A percentile compares a stretch with the other conserved stretches of the same genome.
Evolutionary conservation across 2,797 vertebrate species (phyloP).

Genomic region (Balearica regulorum): DNA sequence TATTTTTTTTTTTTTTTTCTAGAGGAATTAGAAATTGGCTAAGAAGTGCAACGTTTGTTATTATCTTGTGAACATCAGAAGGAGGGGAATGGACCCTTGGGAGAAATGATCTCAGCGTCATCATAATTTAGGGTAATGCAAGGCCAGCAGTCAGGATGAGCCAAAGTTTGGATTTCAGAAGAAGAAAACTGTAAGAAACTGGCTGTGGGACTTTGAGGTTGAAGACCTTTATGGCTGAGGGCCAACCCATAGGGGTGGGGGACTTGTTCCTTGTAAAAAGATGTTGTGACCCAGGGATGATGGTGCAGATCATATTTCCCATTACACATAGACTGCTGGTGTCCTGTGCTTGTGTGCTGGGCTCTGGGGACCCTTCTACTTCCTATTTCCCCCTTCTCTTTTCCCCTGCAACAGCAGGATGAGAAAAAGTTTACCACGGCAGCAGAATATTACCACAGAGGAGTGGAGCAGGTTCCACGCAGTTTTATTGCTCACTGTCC

Average conservation of each 20-base stretch:
- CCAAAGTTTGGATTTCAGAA: neutral
- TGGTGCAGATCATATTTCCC: neutral
- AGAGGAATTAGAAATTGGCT: neutral
- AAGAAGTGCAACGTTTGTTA: neutral
- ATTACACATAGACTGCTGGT: neutral
- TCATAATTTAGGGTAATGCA: neutral
- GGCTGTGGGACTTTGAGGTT: neutral
- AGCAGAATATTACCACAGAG: neutral
- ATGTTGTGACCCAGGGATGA: neutral
- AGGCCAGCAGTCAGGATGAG: neutral
- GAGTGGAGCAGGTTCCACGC: neutral
- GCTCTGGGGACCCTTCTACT: neutral
- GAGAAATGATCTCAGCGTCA: neutral
- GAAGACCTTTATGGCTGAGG: neutral
- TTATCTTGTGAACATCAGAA: neutral
- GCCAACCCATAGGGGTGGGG: fast-evolving
- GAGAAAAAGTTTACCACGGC: neutral
- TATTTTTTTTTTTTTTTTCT: neutral
- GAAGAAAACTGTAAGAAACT: neutral
- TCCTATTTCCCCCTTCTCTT: neutral
- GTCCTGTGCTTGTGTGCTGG: neutral
- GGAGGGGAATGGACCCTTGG: neutral
- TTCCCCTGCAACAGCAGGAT: neutral
- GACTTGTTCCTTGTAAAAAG: neutral
- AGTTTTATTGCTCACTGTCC: neutral